These are phyloP conservation scores for Sorex araneus DNA, from an alignment of 2,113 vertebrate genomes.

Conservation along the genomic window DNA sequence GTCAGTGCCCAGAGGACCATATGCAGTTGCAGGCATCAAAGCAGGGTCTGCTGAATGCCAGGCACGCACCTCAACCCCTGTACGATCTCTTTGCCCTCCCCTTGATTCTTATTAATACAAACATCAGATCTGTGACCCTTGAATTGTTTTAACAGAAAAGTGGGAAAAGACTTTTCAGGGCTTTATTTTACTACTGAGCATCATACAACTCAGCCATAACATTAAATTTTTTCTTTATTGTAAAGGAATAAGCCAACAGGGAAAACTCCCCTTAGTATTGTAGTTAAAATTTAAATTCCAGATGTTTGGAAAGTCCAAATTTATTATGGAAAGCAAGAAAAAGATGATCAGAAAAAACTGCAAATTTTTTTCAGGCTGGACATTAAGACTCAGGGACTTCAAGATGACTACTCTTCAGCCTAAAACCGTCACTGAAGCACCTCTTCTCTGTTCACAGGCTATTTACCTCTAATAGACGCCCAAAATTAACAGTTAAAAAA, in stretches of 20 bases:
- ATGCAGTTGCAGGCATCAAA: too few relatives aligned
- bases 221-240: constrained; percentile 6
- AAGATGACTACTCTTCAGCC: neutral
- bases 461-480: neutral
- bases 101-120: neutral
- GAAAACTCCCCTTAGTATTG: neutral
- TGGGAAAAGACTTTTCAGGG: neutral
- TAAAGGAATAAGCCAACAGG: neutral
- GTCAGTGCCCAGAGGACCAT: too few relatives aligned
- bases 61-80: too few relatives aligned
- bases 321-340: neutral
- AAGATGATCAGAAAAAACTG: neutral
- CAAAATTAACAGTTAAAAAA: neutral
- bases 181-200: neutral
- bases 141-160: neutral
- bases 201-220: neutral
- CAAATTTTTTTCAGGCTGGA: neutral
- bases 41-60: too few relatives aligned
- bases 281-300: neutral
- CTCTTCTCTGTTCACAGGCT: neutral
- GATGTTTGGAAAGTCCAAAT: neutral
- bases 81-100: too few relatives aligned
- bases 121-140: neutral
- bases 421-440: neutral
- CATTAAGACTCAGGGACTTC: neutral